Conservation (phyloP, 1,140 invertebrate species). For the Drosophila ananassae region DNA sequence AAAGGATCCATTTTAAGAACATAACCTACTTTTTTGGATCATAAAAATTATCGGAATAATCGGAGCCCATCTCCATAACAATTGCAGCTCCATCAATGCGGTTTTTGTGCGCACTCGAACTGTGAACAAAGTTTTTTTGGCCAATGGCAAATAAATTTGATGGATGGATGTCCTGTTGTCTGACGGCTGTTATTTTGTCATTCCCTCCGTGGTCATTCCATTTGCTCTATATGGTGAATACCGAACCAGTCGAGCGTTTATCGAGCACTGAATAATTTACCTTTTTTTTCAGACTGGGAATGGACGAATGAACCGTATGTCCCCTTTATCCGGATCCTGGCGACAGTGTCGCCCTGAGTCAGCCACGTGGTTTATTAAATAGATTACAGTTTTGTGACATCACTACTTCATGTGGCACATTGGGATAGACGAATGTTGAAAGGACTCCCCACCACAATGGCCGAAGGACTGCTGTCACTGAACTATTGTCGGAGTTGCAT, state of each 20-base stretch:
- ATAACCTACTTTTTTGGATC: too few relatives aligned
- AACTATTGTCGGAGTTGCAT: constrained; percentile 39
- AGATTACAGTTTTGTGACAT: constrained; percentile 70
- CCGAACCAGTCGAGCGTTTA: constrained; percentile 48
- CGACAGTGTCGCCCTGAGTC: constrained; percentile 52
- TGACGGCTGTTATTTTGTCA: constrained; percentile 26
- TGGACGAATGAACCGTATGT: background rate
- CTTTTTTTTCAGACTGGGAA: constrained; percentile 12
- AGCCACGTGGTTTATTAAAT: constrained; percentile 75
- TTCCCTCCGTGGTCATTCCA: constrained; percentile 8
- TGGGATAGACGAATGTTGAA: constrained; percentile 42
- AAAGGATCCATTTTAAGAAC: background rate
- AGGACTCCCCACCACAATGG: constrained; percentile 13
- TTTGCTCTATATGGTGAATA: constrained; percentile 25
- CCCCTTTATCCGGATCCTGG: constrained; percentile 23
- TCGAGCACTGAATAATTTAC: constrained; percentile 54
- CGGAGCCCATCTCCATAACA: background rate
- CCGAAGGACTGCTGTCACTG: constrained; percentile 1
- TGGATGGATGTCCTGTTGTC: constrained; percentile 16
- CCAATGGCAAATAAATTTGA: constrained; percentile 30
- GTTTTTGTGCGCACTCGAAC: background rate
- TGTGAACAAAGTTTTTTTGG: constrained; percentile 7
- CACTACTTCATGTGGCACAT: constrained; percentile 51
- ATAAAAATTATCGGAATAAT: constrained; percentile 10
- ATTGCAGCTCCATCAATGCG: background rate